These are phyloP conservation scores for Microctenopoma stevenorrisi DNA, from an alignment of 2,797 vertebrate species.

Conservation along the genomic window DNA sequence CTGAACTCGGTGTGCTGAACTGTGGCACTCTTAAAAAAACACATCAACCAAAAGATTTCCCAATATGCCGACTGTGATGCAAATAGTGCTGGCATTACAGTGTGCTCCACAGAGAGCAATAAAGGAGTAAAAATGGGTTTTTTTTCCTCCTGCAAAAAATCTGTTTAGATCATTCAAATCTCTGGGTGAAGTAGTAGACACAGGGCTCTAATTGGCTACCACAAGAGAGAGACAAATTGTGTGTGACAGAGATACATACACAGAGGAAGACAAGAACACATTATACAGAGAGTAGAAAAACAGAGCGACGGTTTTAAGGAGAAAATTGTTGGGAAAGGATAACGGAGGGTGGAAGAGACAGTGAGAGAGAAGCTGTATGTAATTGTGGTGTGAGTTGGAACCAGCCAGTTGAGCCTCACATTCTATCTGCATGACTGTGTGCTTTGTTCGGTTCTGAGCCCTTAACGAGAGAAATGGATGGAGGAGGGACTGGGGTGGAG, in stretches of 20 bases:
- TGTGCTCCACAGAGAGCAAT: constrained; percentile 71
- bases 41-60: constrained; percentile 52
- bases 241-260: constrained; percentile 50
- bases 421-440: constrained; percentile 79
- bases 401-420: constrained; percentile 66
- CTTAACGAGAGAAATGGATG: constrained; percentile 71
- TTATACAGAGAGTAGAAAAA: constrained; percentile 64
- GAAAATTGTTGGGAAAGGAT: constrained; percentile 39
- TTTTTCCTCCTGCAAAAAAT: constrained; percentile 33
- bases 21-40: constrained; percentile 29
- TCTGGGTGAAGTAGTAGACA: constrained; percentile 57
- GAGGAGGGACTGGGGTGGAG: constrained; percentile 51
- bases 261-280: constrained; percentile 47
- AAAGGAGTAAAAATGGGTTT: constrained; percentile 62
- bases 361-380: constrained; percentile 67
- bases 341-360: constrained; percentile 55
- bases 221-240: constrained; percentile 61
- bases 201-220: constrained; percentile 70
- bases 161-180: constrained; percentile 36
- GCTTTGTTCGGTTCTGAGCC: constrained; percentile 72
- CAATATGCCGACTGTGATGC: constrained; percentile 36
- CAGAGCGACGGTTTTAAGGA: constrained; percentile 51
- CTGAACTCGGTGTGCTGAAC: constrained; percentile 49
- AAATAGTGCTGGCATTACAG: constrained; percentile 51
- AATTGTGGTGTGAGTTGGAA: constrained; percentile 74